phyloP scores from a whole-genome alignment of 2,797 vertebrate species.

The Propithecus deckenii region DNA sequence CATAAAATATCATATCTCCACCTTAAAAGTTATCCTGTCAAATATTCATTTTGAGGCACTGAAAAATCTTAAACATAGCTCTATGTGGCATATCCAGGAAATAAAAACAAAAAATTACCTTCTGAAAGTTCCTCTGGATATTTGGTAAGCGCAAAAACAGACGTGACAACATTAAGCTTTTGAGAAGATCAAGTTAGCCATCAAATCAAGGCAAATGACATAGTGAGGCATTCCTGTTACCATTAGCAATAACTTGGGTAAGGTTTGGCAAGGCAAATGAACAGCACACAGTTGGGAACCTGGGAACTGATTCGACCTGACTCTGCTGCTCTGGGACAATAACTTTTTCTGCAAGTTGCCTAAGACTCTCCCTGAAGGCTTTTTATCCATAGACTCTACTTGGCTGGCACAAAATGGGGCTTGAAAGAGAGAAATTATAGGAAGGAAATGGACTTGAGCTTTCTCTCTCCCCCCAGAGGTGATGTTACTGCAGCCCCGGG shows the following conservation, averaged over 20 bases:
- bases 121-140: conserved; percentile 94
- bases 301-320: not conserved
- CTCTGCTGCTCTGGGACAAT: not conserved
- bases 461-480: not conserved
- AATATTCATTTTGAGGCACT: not conserved
- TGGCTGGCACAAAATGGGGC: not conserved
- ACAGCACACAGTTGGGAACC: fast-evolving
- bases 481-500: not conserved
- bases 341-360: not conserved
- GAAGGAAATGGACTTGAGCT: not conserved
- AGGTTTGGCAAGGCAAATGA: not conserved
- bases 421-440: not conserved
- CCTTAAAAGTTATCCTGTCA: not conserved
- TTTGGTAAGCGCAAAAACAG: conserved; percentile 69
- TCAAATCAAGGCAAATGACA: not conserved
- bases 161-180: conserved; percentile 34
- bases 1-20: not conserved
- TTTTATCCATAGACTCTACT: not conserved
- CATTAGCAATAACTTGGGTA: not conserved
- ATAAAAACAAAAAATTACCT: conserved; percentile 86
- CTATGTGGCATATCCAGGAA: not conserved
- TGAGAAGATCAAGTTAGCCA: conserved; percentile 1
- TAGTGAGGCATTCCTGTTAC: not conserved
- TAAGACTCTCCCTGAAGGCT: not conserved
- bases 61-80: not conserved